Evolutionary conservation across 2,797 vertebrate genomes (phyloP), one percentile per base, ranked within the genome.

Genomic region (Neosalanx taihuensis): DNA sequence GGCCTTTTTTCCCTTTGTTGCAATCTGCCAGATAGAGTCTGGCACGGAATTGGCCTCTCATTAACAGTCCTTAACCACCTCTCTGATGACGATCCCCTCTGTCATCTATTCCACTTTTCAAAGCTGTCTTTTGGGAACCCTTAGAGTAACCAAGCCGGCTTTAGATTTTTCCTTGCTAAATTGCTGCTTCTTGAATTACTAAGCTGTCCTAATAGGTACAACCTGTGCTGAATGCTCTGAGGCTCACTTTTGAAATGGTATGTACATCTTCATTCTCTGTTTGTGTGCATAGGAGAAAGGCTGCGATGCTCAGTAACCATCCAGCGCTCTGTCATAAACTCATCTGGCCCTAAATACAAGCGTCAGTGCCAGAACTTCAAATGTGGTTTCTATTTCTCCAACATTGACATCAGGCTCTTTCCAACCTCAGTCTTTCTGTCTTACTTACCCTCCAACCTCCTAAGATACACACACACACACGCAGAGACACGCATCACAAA

Each of bases 391-490:
- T 90, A 81, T 95, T 95, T 92, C 85, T 94, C 31, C 71, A 83
- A 90, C 89, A 86, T 91, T 93, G 91, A 93, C 93, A 93, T 94
- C 92, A 86, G 85, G 91, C 92, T 93, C 89, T 94, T 95, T 94
- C 93, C 92, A 89, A 90, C 91, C 89, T 91, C 89, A 87, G 81
- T 84, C 83, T 81, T 75, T 83, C 56, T 82, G 75, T 83, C 41
- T 29, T n/a, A 59, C 58, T 46, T 31, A 31, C 63, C 67, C 15
- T 53, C 41, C 64, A 60, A 10, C 20, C 30, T 61, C 17, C 78
- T 78, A 79, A 82, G 75, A 76, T 81, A 83, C 80, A 79, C 85
- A 82, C 83, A 87, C 76, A 85, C 70, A 79, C 74, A 79, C 69
- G 49, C 58, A 29, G 5, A n/a, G 56, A 29, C 58, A 60, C 10